Evolutionary conservation across 1,140 invertebrate genomes (phyloP), one percentile per base, ranked within the genome.

Genomic region (Parapsyche elsis): DNA sequence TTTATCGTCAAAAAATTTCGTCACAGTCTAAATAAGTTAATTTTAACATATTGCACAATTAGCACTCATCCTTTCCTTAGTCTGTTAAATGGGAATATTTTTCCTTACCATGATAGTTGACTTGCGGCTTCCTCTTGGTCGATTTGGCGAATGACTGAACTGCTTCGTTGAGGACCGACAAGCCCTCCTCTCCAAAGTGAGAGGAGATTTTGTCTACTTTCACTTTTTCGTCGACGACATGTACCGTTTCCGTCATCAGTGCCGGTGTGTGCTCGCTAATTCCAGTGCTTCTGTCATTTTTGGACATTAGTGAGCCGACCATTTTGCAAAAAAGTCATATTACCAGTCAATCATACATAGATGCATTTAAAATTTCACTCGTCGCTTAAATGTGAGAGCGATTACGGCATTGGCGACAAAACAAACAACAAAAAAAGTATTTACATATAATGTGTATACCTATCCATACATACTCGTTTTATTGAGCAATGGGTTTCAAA

Each of bases 161-260:
- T 75, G 45, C 38, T 26, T 10, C n/a, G 16, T 53, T 53, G 49
- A 53, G 49, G 49, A 53, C 12, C 12, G 49, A 14, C 1, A 16
- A 53, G 10, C 49, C 49, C 10, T 14, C 49, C 49, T 53, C 49
- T 53, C 16, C 10, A 53, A 53, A 53, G 49, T 53, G 49, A 53
- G 49, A 53, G 49, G 2, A 16, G 16, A 5, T 53, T 73, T 45
- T 10, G 75, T 1, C 53, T 0, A 64, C 75, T 77, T 77, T 77
- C 75, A 64, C 75, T 77, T 77, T 76, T 77, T 44, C 45, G 21
- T 14, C 9, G 16, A 64, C 57, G 26, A 53, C 75, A 77, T 24
- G 45, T 77, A 38, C 49, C 75, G 57, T 77, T 77, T 77, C 64
- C 57, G 49, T 12, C 49, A 53, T 53, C 16, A 53, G 16, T 53